Base-by-base conservation (phyloP, 2,797 vertebrate species). In the Ceryle rudis region DNA sequence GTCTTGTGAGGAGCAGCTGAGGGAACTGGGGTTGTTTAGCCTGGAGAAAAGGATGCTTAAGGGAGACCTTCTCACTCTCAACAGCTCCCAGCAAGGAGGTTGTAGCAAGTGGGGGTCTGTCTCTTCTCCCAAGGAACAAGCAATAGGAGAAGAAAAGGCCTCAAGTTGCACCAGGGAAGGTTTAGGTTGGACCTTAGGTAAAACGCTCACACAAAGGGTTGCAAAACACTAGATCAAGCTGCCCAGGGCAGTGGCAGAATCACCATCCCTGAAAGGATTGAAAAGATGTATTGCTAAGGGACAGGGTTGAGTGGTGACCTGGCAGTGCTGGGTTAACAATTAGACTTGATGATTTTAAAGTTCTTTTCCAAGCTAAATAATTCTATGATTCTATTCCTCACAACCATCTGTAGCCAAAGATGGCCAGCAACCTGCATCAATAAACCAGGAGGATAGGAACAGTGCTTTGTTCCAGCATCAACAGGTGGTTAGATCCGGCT, bases 401-500 rank as follows among this genome's bases (percentile, higher is more conserved):
- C 46, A 15, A 11, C 23, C 20, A 9, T 4, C 46, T 4, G 1
- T 14, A 77, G 33, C 29, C 42, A 46, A 35, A 73, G 55, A 21
- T 2, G 12, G 23, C 23, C 23, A 46, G 3, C 6, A 66, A 26
- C 13, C 18, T 42, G 4, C 21, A 61, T 7, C 44, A 55, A 11
- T 15, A 29, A 62, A n/a, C 29, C 19, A 19, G 15, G 28, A 37
- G 0, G 10, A 55, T 21, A 18, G 65, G 72, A 88, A 67, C 14
- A 33, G n/a, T 2, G 7, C 6, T 51, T 57, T 52, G 37, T 19
- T 42, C n/a, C 55, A 42, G 39, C 29, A 71, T 3, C 22, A 15
- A 22, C 9, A 8, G 39, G 37, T 7, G 12, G 14, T 52, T 26
- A 44, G 44, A 67, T 60, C 26, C 0, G 0, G 22, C 16, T 23